Evolutionary conservation across 2,113 vertebrate species (phyloP).

Genomic region (Cyanoramphus novaezelandiae): DNA sequence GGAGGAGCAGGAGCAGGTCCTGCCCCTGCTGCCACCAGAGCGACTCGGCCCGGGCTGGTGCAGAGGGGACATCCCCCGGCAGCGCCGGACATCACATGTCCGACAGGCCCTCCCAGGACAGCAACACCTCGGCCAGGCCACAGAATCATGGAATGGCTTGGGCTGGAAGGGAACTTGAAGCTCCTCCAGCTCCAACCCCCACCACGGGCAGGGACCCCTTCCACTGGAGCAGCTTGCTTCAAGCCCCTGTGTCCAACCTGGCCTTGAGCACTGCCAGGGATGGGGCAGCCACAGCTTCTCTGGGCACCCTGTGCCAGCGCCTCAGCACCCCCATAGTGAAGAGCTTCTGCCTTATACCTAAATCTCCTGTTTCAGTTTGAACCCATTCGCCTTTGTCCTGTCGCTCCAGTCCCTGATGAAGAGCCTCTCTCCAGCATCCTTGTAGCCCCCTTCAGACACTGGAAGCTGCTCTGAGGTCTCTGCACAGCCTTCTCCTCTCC

Average conservation of each 20-base stretch:
- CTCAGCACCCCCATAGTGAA: no score
- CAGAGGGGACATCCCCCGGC: neutral
- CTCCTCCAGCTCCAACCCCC: neutral
- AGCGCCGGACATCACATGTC: neutral
- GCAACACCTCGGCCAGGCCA: accelerated
- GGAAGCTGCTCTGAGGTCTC: neutral
- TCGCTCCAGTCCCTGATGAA: neutral
- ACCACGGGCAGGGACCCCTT: neutral
- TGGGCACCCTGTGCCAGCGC: no score
- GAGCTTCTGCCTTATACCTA: no score
- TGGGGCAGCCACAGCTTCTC: neutral
- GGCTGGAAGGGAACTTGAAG: neutral
- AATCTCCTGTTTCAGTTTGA: no score
- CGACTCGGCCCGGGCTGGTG: neutral
- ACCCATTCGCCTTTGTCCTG: no score
- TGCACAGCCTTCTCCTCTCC: neutral
- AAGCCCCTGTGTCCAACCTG: neutral
- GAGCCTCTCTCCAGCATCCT: neutral
- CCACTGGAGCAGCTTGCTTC: neutral
- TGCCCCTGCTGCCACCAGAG: neutral
- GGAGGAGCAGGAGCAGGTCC: neutral
- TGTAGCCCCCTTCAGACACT: neutral
- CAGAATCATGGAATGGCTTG: neutral
- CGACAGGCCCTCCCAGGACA: neutral
- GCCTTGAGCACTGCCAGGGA: neutral